Percentiles rank a stretch among this genome's conserved stretches.
phyloP scores from a whole-genome alignment of 2,888 invertebrate species.

The Diaprepes abbreviatus region DNA sequence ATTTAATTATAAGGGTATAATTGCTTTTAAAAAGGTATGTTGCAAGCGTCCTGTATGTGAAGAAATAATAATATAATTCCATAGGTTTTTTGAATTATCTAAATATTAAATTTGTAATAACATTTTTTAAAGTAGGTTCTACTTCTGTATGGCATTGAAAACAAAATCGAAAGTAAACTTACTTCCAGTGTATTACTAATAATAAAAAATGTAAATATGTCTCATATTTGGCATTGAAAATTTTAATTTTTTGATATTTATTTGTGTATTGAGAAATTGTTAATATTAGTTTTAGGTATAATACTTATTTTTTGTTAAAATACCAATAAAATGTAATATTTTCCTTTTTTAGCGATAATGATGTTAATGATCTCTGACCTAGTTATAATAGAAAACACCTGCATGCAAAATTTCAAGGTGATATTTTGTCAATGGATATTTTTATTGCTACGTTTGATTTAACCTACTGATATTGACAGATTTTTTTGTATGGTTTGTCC shows the following conservation, averaged over 20 bases:
- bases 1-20: too few species aligned
- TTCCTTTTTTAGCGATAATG: neutral
- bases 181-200: neutral
- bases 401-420: conserved; percentile 12
- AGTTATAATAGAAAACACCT: conserved; percentile 7
- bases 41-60: too few species aligned
- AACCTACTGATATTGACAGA: too few species aligned
- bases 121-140: too few species aligned
- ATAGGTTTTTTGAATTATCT: too few species aligned
- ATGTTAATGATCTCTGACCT: conserved; percentile 11
- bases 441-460: too few species aligned
- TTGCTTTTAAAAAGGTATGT: too few species aligned
- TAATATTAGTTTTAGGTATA: too few species aligned
- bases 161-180: conserved; percentile 4
- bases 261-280: neutral
- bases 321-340: neutral
- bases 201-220: neutral
- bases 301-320: neutral
- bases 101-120: too few species aligned
- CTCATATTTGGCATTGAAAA: neutral
- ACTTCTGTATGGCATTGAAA: neutral
- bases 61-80: too few species aligned
- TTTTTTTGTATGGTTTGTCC: too few species aligned
- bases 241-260: neutral
- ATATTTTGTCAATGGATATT: too few species aligned